phyloP scores from a whole-genome alignment of 2,888 invertebrate species.

The Acronicta leporina region DNA sequence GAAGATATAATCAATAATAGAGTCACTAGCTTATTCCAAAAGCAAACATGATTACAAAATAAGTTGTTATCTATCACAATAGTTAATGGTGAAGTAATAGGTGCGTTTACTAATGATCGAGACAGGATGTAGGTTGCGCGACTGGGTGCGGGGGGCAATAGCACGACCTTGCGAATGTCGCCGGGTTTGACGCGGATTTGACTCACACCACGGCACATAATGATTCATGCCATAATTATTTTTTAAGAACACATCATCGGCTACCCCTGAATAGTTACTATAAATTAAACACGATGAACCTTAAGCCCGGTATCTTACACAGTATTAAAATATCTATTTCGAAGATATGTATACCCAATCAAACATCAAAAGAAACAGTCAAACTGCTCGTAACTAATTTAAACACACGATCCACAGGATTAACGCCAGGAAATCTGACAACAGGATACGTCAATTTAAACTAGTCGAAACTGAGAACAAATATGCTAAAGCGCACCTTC shows the following conservation, averaged over 20 bases:
- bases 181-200: slow-evolving; percentile 70
- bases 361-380: slow-evolving; percentile 74
- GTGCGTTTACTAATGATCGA: slow-evolving; percentile 47
- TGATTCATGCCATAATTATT: slow-evolving; percentile 67
- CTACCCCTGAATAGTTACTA: slow-evolving; percentile 43
- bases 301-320: slow-evolving; percentile 28
- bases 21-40: too few species aligned
- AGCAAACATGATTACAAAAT: not conserved
- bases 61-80: slow-evolving; percentile 13
- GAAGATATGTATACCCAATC: slow-evolving; percentile 67
- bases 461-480: slow-evolving; percentile 78
- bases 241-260: slow-evolving; percentile 41
- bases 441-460: slow-evolving; percentile 87
- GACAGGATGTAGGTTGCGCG: slow-evolving; percentile 64
- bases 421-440: slow-evolving; percentile 83
- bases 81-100: slow-evolving; percentile 41
- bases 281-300: slow-evolving; percentile 51
- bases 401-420: slow-evolving; percentile 76
- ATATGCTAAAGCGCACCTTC: slow-evolving; percentile 67
- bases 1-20: not conserved
- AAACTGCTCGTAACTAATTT: slow-evolving; percentile 75
- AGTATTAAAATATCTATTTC: slow-evolving; percentile 61
- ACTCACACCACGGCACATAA: slow-evolving; percentile 61
- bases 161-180: slow-evolving; percentile 81
- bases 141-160: slow-evolving; percentile 62